Percentiles rank a stretch among this genome's conserved stretches.
Evolutionary conservation across 2,888 invertebrate genomes (phyloP).

Genomic region (Drosophila heteroneura): DNA sequence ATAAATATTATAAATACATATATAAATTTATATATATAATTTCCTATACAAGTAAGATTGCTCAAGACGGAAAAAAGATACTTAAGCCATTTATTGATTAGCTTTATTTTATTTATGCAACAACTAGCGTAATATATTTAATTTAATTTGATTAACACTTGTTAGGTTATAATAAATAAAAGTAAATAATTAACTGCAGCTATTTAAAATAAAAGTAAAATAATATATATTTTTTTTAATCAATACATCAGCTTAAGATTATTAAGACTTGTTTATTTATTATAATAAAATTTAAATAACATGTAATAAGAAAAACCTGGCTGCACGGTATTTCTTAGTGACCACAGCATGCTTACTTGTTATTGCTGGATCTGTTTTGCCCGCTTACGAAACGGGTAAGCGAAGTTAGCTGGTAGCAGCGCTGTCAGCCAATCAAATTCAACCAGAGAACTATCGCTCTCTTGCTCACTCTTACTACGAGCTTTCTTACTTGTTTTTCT

Average conservation of each 20-base stretch:
- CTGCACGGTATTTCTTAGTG: not conserved
- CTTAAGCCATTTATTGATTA: not conserved
- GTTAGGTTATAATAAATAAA: not conserved
- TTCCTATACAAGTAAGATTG: not conserved
- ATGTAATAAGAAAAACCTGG: not conserved
- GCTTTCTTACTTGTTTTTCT: conserved; percentile 1
- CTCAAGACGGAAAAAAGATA: not conserved
- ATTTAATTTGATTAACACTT: not conserved
- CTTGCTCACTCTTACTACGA: not conserved
- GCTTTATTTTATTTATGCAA: not conserved
- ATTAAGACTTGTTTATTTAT: not conserved
- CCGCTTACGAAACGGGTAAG: not conserved
- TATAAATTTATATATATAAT: not conserved
- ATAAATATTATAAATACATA: not conserved
- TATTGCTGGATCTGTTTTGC: not conserved
- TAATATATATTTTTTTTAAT: not conserved
- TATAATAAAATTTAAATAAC: not conserved
- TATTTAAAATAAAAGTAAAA: not conserved
- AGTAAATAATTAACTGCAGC: not conserved
- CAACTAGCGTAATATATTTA: not conserved
- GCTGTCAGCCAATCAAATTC: not conserved
- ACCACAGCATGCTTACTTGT: not conserved
- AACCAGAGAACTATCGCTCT: not conserved
- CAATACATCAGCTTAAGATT: not conserved
- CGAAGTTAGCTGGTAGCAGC: not conserved